These are phyloP conservation scores for Tachysurus vachellii DNA, from an alignment of 2,113 vertebrate genomes.

Conservation along the genomic window DNA sequence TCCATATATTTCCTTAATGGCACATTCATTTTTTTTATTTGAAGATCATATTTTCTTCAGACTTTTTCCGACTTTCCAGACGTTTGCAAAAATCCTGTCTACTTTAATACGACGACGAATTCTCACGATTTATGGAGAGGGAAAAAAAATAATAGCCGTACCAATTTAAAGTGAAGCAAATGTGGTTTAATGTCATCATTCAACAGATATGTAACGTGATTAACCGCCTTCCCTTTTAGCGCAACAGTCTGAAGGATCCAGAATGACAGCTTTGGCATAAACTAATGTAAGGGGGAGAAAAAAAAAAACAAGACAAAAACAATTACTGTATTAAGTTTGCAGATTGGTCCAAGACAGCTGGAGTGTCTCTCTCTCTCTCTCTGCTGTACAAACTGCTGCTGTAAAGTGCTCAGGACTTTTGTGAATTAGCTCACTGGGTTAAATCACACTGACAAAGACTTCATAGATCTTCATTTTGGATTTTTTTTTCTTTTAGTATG, in stretches of 20 bases:
- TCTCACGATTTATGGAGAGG: not conserved
- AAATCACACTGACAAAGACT: conserved; percentile 29
- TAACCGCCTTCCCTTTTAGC: conserved; percentile 10
- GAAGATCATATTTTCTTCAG: too few species aligned
- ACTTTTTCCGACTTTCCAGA: not conserved
- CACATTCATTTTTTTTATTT: not conserved
- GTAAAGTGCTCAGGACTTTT: conserved; percentile 48
- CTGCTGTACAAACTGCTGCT: conserved; percentile 22
- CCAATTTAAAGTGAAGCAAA: conserved; percentile 24
- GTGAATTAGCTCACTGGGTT: conserved; percentile 15
- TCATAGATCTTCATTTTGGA: conserved; percentile 27
- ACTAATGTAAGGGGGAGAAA: not conserved
- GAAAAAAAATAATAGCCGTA: not conserved
- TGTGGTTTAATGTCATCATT: conserved; percentile 35
- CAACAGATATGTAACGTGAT: conserved; percentile 15
- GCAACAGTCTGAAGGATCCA: not conserved
- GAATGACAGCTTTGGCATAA: conserved; percentile 39
- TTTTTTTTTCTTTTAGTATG: not conserved
- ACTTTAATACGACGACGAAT: not conserved
- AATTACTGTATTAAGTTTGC: not conserved
- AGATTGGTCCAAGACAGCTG: conserved; percentile 1
- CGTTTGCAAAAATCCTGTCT: not conserved
- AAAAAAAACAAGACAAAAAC: conserved; percentile 30
- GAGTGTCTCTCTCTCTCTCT: not conserved
- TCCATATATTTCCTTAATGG: not conserved